Evolutionary conservation across 1,140 invertebrate genomes (phyloP), one percentile per base, ranked within the genome.

Genomic region (Meloidogyne floridensis): DNA sequence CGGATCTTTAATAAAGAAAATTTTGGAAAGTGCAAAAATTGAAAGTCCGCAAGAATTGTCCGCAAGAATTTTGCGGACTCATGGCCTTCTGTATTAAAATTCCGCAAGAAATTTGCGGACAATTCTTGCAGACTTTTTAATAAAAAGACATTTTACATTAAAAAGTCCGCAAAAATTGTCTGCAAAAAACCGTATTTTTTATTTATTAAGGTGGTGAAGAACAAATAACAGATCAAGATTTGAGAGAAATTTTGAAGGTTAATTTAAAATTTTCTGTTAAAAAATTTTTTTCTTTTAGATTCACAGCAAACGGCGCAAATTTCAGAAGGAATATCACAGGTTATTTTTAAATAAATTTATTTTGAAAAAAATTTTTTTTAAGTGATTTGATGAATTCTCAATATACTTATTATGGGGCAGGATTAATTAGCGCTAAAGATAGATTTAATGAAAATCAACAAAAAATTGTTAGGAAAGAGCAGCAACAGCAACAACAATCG

Each of bases 321-420:
- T 83, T 54, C 86, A 87, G 70, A 87, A 86, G 56, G 80, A 82
- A 15, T 87, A 86, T 56, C 86, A 88, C 73, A 71, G 75, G 75
- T 56, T 54, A 7, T n/a, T 59, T 56, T 77, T 13, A 3, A 56
- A 42, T 51, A 3, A 10, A 3, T 42, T 11, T 9, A 18, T 51
- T 20, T 51, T 75, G 2, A 32, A 18, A 47, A 10, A 75, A 10
- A 53, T 43, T 8, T 3, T 47, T 75, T 75, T 75, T 2, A n/a
- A 77, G 75, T 56, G 83, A 87, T 54, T 54, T 73, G 9, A 75
- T 86, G 0, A 88, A 87, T 71, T 81, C 86, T 18, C 86, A 87
- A 70, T 87, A 88, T 75, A 86, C 80, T 42, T 87, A 87, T 75
- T 87, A 87, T 75, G 85, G 85, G 6, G 87, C 86, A 11, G 86